Base-by-base conservation (phyloP, 2,888 invertebrate species). In the Gisinianus flammeolus region DNA sequence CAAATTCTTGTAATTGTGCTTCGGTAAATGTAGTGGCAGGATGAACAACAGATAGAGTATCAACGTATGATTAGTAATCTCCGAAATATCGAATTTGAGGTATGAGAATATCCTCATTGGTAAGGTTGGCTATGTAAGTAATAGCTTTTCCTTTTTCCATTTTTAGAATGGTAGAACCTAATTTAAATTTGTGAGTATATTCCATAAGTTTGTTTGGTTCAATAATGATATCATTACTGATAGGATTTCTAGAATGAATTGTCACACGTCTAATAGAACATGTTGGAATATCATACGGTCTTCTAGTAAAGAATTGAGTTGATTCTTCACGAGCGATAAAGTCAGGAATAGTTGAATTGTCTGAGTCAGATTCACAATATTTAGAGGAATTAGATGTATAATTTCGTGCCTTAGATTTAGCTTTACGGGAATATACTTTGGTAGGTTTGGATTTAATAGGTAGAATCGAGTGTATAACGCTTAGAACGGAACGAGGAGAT, bases 1-100 rank as follows among this genome's bases (percentile, higher is more conserved):
- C 24, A 66, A 66, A 66, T 66, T 30, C 31, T n/a, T 66, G 24
- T 4, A 30, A 31, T 33, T 66, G 66, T 33, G 28, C 66, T 33
- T 2, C 6, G 3, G 66, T 30, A 16, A 66, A 19, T 10, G 19
- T 19, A 6, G 30, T 4, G 31, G 3, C 8, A 62, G 56, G 56
- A 12, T 56, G 56, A 12, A 12, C n/a, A 12, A 35, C 6, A 8
- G 5, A 5, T 35, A 12, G 35, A 35, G 5, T 35, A 35, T 35
- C 35, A 8, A 8, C 6, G 12, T 35, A 35, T 8, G 5, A 35
- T 5, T 35, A 8, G 35, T 35, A 35, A 12, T 35, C 12, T 35
- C 35, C 35, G 6, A 35, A 12, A 12, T 8, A 35, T 12, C 5
- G 5, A 8, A 35, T 35, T 35, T 35, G 5, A 35, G 35, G 35